phyloP scores from a whole-genome alignment of 2,888 invertebrate genomes.

The Chloromyia formosa region DNA sequence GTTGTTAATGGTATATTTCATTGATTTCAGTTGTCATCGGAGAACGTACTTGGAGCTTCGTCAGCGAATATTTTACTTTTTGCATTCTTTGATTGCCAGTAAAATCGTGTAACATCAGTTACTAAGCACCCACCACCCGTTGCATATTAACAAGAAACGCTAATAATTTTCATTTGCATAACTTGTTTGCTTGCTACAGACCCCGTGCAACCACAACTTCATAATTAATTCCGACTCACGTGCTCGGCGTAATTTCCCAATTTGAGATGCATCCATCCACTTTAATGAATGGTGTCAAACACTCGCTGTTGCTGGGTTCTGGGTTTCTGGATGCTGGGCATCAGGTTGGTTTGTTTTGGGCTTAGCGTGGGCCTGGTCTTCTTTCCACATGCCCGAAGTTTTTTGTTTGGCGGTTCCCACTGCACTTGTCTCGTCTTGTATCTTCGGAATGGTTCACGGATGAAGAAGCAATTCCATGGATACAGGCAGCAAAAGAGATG shows the following conservation, averaged over 20 bases:
- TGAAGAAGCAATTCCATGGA: neutral
- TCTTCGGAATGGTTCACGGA: neutral
- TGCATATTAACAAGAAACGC: too few relatives aligned
- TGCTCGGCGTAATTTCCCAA: slow-evolving; percentile 31
- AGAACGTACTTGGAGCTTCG: too few relatives aligned
- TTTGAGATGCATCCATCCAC: slow-evolving; percentile 31
- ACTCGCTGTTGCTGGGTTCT: neutral
- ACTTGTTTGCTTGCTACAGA: too few relatives aligned
- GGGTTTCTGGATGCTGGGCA: neutral
- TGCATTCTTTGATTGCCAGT: too few relatives aligned
- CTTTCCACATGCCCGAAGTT: neutral
- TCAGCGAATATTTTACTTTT: too few relatives aligned
- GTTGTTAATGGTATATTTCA: too few relatives aligned
- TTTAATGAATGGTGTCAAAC: slow-evolving; percentile 15
- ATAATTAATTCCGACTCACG: slow-evolving; percentile 23
- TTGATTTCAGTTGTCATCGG: too few relatives aligned
- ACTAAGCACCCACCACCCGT: too few relatives aligned
- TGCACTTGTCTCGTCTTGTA: too few relatives aligned
- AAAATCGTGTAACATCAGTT: too few relatives aligned
- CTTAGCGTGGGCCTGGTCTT: neutral
- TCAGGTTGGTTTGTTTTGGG: neutral
- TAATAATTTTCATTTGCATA: too few relatives aligned
- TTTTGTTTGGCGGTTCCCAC: neutral
- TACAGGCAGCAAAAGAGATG: neutral
- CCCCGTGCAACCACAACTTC: neutral